These are phyloP conservation scores for Amphiduros pacificus DNA, from an alignment of 2,888 invertebrate species.

Conservation along the genomic window DNA sequence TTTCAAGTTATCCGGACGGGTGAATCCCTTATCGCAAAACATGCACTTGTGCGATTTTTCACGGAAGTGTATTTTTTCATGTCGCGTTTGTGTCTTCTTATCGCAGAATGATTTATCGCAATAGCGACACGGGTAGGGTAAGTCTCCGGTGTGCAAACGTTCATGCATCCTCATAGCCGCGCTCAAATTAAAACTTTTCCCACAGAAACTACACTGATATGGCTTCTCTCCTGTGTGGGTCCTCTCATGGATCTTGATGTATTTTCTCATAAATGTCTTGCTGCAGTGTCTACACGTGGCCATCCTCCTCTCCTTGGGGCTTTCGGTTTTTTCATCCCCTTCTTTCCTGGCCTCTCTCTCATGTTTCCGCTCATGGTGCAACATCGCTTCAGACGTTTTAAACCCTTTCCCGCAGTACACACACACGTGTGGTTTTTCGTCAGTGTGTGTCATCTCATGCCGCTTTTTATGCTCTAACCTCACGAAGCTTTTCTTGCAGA, in stretches of 20 bases:
- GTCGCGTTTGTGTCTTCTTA: no score
- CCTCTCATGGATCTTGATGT: background rate
- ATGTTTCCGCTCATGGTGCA: background rate
- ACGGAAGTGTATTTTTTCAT: no score
- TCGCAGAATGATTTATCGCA: constrained; percentile 53
- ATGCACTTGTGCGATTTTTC: no score
- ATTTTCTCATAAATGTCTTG: background rate
- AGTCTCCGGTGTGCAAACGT: constrained; percentile 45
- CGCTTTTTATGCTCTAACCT: background rate
- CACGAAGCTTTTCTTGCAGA: background rate
- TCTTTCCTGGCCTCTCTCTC: constrained; percentile 1
- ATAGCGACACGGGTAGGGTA: constrained; percentile 45
- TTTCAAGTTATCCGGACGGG: background rate
- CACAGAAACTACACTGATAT: constrained; percentile 56
- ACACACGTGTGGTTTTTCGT: constrained; percentile 5
- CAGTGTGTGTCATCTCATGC: constrained; percentile 1
- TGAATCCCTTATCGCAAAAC: background rate
- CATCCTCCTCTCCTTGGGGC: background rate
- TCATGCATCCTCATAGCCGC: constrained; percentile 54
- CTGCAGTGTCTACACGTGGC: background rate
- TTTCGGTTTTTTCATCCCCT: background rate
- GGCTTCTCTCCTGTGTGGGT: constrained; percentile 50
- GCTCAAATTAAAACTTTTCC: constrained; percentile 54
- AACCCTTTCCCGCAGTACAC: background rate
- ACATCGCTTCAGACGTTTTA: background rate